phyloP scores from a whole-genome alignment of 2,888 invertebrate species.

The Melanostoma mellinum region DNA sequence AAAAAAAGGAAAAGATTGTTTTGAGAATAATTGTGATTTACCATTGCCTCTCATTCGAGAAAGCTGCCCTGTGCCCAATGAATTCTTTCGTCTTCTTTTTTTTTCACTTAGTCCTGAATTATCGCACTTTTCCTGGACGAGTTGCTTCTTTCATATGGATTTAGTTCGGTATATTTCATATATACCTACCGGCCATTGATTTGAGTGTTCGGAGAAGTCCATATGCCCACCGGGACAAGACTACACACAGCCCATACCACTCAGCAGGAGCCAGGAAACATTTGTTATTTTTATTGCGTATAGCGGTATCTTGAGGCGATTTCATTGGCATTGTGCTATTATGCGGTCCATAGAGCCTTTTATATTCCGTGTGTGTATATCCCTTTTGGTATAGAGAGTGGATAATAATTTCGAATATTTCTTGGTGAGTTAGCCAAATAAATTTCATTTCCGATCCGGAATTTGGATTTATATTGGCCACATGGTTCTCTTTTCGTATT shows the following conservation, averaged over 20 bases:
- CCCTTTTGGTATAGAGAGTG: slow-evolving; percentile 37
- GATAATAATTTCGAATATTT: slow-evolving; percentile 63
- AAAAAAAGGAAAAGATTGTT: slow-evolving; percentile 12
- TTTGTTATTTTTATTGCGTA: slow-evolving; percentile 71
- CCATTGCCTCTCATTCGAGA: slow-evolving; percentile 39
- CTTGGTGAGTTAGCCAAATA: slow-evolving; percentile 65
- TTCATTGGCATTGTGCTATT: slow-evolving; percentile 52
- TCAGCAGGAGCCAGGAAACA: slow-evolving; percentile 53
- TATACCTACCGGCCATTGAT: slow-evolving; percentile 23
- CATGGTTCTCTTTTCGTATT: slow-evolving; percentile 13
- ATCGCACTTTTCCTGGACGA: slow-evolving; percentile 68
- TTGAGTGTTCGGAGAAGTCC: slow-evolving; percentile 24
- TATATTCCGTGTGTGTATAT: slow-evolving; percentile 17
- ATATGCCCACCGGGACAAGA: slow-evolving; percentile 11
- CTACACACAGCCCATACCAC: slow-evolving; percentile 13
- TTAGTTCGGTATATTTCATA: background rate
- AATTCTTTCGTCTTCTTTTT: slow-evolving; percentile 30
- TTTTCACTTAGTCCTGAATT: slow-evolving; percentile 67
- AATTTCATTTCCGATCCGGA: slow-evolving; percentile 64
- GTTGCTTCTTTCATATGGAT: slow-evolving; percentile 15
- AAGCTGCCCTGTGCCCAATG: slow-evolving; percentile 38
- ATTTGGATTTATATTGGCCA: slow-evolving; percentile 59
- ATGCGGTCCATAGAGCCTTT: slow-evolving; percentile 56
- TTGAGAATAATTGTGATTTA: slow-evolving; percentile 57
- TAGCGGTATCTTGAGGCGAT: slow-evolving; percentile 56